Evolutionary conservation across 2,797 vertebrate species (phyloP).

Genomic region (Pelobates cultripes): DNA sequence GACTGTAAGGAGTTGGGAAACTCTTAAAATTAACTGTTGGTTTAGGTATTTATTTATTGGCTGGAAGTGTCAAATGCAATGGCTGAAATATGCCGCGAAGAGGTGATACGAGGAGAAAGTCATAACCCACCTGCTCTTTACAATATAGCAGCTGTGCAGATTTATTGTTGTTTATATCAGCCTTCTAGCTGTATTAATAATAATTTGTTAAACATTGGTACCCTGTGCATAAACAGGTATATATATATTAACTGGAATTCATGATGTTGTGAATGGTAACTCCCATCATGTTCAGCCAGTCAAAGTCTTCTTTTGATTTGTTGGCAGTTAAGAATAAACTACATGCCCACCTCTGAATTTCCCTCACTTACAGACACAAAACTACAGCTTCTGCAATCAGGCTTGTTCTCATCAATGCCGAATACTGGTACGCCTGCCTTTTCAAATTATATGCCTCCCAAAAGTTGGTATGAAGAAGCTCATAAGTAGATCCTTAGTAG

Average conservation of each 20-base stretch:
- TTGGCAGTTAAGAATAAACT: not conserved
- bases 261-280: not conserved
- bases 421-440: no score
- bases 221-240: slow-evolving; percentile 37
- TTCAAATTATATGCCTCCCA: no score
- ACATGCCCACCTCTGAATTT: no score
- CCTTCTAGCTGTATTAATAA: slow-evolving; percentile 33
- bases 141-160: slow-evolving; percentile 44
- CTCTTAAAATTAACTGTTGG: not conserved
- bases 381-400: no score
- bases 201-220: slow-evolving; percentile 46
- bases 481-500: no score
- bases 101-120: slow-evolving; percentile 46
- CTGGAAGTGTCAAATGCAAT: slow-evolving; percentile 12
- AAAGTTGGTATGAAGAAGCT: no score
- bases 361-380: no score
- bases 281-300: not conserved
- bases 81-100: slow-evolving; percentile 19
- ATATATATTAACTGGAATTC: not conserved
- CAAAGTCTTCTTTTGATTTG: not conserved
- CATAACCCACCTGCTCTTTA: slow-evolving; percentile 52
- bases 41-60: slow-evolving; percentile 22
- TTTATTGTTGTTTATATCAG: slow-evolving; percentile 37
- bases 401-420: no score
- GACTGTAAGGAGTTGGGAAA: not conserved